phyloP scores from a whole-genome alignment of 2,797 vertebrate genomes.

The Acanthopagrus latus region DNA sequence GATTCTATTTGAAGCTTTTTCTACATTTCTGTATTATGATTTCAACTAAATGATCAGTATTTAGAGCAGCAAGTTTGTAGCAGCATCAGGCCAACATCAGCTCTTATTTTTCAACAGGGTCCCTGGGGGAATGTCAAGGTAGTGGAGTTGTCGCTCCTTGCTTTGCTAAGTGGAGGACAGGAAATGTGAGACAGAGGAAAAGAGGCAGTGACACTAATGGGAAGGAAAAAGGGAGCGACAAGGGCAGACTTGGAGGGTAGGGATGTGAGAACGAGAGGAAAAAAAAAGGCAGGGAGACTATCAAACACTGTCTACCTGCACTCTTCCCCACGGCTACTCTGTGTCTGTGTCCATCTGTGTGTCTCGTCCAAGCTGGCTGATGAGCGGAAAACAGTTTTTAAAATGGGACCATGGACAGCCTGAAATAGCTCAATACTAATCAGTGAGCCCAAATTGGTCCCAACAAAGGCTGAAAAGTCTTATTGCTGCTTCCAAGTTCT shows the following conservation, averaged over 20 bases:
- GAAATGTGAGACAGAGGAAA: conserved; percentile 38
- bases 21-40: not conserved
- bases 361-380: conserved; percentile 7
- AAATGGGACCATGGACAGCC: conserved; percentile 5
- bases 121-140: conserved; percentile 43
- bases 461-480: no score
- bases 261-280: not conserved
- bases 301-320: conserved; percentile 14
- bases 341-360: not conserved
- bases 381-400: conserved; percentile 11
- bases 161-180: conserved; percentile 43
- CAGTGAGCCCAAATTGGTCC: no score
- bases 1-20: not conserved
- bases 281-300: not conserved
- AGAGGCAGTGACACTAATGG: conserved; percentile 30
- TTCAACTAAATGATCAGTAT: not conserved
- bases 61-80: conserved; percentile 13
- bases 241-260: not conserved
- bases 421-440: not conserved
- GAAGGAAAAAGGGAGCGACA: not conserved
- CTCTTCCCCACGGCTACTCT: conserved; percentile 1
- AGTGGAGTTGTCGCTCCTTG: conserved; percentile 50
- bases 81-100: conserved; percentile 39
- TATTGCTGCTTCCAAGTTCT: no score
- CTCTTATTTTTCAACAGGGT: conserved; percentile 27